phyloP scores from a whole-genome alignment of 2,888 invertebrate genomes.

The Crocallis elinguaria region DNA sequence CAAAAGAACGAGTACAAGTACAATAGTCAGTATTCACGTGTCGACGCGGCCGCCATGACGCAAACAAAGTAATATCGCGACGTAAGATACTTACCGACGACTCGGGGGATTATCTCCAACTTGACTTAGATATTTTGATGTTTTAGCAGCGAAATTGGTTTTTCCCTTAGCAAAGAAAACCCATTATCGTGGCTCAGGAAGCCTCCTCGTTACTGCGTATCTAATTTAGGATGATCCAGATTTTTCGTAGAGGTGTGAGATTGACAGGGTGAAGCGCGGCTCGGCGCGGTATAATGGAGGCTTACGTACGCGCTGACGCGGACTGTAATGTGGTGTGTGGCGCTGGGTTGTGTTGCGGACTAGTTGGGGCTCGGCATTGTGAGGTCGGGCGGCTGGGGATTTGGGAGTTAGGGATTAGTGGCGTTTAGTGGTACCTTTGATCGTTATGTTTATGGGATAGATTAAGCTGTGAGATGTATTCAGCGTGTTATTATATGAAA shows the following conservation, averaged over 20 bases:
- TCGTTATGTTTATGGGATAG: conserved; percentile 5
- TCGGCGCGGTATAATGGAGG: conserved; percentile 58
- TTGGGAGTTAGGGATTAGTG: conserved; percentile 29
- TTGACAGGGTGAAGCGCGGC: conserved; percentile 61
- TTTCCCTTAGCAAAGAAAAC: conserved; percentile 69
- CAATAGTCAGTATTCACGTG: conserved; percentile 5
- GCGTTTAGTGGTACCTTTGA: conserved; percentile 20
- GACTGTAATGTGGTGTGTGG: conserved; percentile 40
- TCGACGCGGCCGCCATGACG: conserved; percentile 14
- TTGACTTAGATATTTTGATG: conserved; percentile 75
- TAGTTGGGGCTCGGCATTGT: conserved; percentile 38
- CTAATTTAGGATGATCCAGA: conserved; percentile 75
- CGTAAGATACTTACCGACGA: conserved; percentile 63
- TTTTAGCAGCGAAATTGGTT: conserved; percentile 73
- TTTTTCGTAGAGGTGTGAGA: conserved; percentile 65
- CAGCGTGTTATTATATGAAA: no score
- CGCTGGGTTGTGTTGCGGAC: conserved; percentile 30
- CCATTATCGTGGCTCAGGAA: conserved; percentile 63
- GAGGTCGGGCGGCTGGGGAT: conserved; percentile 37
- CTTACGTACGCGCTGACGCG: conserved; percentile 46
- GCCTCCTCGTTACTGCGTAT: conserved; percentile 65
- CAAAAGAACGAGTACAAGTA: no score
- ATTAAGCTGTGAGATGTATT: conserved; percentile 3
- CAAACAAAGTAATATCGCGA: conserved; percentile 63
- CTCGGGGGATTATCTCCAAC: conserved; percentile 66